Conservation (phyloP, 2,113 vertebrate genomes). For the Mesoclemmys tuberculata region DNA sequence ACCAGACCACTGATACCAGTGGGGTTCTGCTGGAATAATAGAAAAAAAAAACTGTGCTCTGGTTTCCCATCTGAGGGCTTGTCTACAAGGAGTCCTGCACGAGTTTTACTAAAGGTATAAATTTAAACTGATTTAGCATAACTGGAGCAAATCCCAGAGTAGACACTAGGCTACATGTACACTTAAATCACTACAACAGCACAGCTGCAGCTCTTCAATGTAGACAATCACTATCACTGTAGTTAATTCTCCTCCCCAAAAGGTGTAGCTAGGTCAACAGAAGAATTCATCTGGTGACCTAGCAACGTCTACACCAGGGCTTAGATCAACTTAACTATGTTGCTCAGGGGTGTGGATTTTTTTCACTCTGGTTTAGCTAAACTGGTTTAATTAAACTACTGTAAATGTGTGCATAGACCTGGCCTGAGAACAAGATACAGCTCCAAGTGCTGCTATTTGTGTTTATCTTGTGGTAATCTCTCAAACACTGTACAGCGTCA, state of each 20-base stretch:
- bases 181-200: background rate
- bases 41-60: background rate
- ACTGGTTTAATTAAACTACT: background rate
- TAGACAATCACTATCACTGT: no score
- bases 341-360: no score
- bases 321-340: no score
- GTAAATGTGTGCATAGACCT: accelerated
- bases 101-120: background rate
- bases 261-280: no score
- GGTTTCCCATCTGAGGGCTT: background rate
- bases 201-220: background rate
- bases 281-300: no score
- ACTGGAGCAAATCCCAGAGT: background rate
- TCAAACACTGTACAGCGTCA: background rate
- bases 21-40: background rate
- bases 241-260: no score
- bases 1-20: background rate
- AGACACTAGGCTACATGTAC: background rate
- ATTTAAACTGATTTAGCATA: background rate
- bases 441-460: background rate
- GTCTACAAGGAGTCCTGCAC: background rate
- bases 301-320: no score
- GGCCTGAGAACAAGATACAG: background rate
- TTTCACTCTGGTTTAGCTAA: no score
- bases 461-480: background rate